Evolutionary conservation across 2,888 invertebrate genomes (phyloP).

Genomic region (Ornithoptera priamus): DNA sequence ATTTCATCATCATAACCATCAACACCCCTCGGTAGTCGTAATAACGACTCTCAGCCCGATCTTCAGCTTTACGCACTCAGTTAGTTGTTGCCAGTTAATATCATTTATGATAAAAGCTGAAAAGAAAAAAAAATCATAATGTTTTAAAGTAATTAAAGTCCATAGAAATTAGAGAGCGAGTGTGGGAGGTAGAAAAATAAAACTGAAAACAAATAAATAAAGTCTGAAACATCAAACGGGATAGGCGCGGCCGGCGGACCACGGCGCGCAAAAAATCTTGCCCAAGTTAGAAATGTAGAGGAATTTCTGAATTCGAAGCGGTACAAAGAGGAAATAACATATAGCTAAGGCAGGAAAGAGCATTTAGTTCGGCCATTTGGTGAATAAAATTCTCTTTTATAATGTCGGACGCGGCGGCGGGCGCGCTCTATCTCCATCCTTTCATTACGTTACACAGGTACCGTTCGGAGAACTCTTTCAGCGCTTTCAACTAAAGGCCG

Average conservation of each 20-base stretch:
- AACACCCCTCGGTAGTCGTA: no score
- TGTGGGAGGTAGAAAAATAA: background rate
- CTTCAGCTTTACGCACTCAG: no score
- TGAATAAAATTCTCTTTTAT: conserved; percentile 41
- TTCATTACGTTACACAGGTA: conserved; percentile 31
- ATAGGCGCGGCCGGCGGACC: conserved; percentile 25
- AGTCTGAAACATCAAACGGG: conserved; percentile 24
- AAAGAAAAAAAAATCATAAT: background rate
- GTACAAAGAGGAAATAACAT: conserved; percentile 37
- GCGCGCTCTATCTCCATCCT: conserved; percentile 33
- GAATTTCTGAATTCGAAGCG: conserved; percentile 36
- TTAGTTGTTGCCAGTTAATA: no score
- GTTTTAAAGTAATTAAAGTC: background rate
- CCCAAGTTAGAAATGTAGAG: conserved; percentile 38
- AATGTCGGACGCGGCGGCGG: conserved; percentile 32
- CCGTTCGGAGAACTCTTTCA: conserved; percentile 26
- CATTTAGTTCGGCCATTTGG: conserved; percentile 40
- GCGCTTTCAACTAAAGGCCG: conserved; percentile 23
- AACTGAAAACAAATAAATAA: conserved; percentile 13
- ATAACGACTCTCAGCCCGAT: no score
- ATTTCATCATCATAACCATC: no score
- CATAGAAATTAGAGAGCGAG: background rate
- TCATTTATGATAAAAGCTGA: no score
- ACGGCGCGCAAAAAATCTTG: conserved; percentile 26
- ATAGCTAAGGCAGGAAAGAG: conserved; percentile 33